Conservation (phyloP, 2,888 invertebrate genomes). For the Drosophila pseudotakahashii region DNA sequence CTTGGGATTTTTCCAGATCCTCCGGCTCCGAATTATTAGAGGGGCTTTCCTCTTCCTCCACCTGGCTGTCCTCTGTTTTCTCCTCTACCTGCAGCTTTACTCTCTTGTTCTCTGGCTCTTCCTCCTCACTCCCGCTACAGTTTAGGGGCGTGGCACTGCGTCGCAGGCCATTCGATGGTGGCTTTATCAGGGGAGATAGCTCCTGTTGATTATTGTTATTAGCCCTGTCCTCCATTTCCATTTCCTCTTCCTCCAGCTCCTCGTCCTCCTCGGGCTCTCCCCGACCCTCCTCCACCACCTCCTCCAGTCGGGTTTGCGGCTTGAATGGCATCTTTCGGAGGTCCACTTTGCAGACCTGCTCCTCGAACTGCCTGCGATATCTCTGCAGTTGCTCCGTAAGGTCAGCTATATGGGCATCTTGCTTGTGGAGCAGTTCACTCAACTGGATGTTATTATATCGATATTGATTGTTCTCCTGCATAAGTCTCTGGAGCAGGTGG, state of each 20-base stretch:
- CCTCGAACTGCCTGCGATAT: slow-evolving; percentile 77
- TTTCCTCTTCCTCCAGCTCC: slow-evolving; percentile 48
- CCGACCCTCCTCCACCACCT: slow-evolving; percentile 44
- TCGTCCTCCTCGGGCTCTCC: slow-evolving; percentile 34
- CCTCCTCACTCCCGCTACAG: slow-evolving; percentile 17
- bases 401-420: slow-evolving; percentile 82
- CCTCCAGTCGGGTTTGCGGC: slow-evolving; percentile 57
- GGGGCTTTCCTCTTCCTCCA: slow-evolving; percentile 12
- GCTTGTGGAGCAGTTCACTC: slow-evolving; percentile 80
- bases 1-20: slow-evolving; percentile 7
- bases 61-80: slow-evolving; percentile 31
- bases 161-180: slow-evolving; percentile 52
- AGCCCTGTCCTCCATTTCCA: slow-evolving; percentile 66
- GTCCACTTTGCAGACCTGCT: slow-evolving; percentile 56
- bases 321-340: slow-evolving; percentile 62
- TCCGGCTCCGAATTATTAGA: slow-evolving; percentile 10
- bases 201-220: slow-evolving; percentile 57
- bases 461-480: slow-evolving; percentile 83
- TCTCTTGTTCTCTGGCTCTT: slow-evolving; percentile 35
- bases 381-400: slow-evolving; percentile 82
- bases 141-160: slow-evolving; percentile 56
- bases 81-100: slow-evolving; percentile 32
- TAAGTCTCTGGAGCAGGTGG: slow-evolving; percentile 80
- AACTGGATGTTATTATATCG: slow-evolving; percentile 81
- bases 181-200: slow-evolving; percentile 19